Base-by-base conservation (phyloP, 2,888 invertebrate species). In the Melitaea athalia region DNA sequence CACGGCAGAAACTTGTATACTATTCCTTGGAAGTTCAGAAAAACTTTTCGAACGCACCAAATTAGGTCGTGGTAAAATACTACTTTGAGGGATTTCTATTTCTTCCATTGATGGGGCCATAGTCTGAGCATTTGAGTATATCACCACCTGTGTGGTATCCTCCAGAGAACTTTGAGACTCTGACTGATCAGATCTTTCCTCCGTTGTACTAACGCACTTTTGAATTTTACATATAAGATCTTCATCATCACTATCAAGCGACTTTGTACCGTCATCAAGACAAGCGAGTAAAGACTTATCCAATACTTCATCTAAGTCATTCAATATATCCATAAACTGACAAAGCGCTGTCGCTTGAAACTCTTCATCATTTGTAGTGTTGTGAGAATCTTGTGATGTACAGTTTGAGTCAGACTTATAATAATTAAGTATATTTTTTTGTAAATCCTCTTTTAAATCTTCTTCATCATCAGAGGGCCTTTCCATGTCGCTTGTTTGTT, bases 241-340 rank as follows among this genome's bases (percentile, higher is more conserved):
- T 33, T 90, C 90, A 74, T 92, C 92, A 69, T 91, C 91, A 73
- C 91, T 91, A 70, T 89, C 89, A 69, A 86, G 83, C 50, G 76
- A 80, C 74, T 86, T 86, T 45, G 85, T 78, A 72, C 82, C 82
- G 75, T 91, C 89, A 73, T 92, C 91, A 60, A 92, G 86, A 73
- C 90, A 88, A 65, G 89, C 89, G 63, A 92, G 79, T 69, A 93
- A 78, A 64, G 93, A 93, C 74, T 92, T 93, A 76, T 94, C 94
- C 75, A 94, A 81, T 69, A 94, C 92, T 80, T 94, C 93, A 81
- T 94, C 94, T 72, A 94, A 83, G 79, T 93, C 93, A 77, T 93
- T 93, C 74, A 94, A 84, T 71, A 94, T 93, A 79, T 93, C 89
- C 88, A 94, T 91, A 79, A 92, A 92, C 76, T 92, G 91, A 77